Conservation (phyloP, 2,113 vertebrate genomes). For the Eulemur rufifrons region DNA sequence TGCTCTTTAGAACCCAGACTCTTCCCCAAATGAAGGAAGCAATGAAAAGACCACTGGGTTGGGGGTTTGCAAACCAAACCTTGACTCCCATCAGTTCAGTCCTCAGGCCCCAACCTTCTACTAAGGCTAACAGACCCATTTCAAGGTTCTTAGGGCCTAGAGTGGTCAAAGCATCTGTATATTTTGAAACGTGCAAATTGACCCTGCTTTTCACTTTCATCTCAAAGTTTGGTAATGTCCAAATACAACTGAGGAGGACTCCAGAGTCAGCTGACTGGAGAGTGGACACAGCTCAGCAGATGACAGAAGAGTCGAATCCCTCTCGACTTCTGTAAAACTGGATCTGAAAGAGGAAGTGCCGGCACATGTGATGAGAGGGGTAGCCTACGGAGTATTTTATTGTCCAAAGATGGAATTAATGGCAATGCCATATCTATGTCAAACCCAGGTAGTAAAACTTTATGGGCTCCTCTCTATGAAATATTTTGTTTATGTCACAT, state of each 20-base stretch:
- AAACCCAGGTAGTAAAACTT: conserved; percentile 63
- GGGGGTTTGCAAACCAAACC: neutral
- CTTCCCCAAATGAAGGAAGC: neutral
- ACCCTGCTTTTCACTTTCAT: neutral
- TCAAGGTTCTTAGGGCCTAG: neutral
- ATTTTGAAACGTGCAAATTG: neutral
- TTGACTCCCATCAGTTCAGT: neutral
- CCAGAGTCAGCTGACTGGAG: neutral
- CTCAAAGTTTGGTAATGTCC: neutral
- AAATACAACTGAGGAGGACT: neutral
- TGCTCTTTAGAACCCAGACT: neutral
- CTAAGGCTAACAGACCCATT: neutral
- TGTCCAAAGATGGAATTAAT: conserved; percentile 57
- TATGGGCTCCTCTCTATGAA: conserved; percentile 55
- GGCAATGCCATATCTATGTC: conserved; percentile 38
- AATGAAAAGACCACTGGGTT: neutral
- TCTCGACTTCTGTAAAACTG: neutral
- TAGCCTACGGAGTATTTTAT: neutral
- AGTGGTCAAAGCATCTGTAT: neutral
- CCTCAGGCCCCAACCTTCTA: neutral
- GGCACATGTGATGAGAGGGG: neutral
- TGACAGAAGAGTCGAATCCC: neutral
- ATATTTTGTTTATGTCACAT: conserved; percentile 75
- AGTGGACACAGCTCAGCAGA: neutral
- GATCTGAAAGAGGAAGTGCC: neutral